A percentile compares a stretch with the other conserved stretches of the same genome.
phyloP scores from a whole-genome alignment of 2,113 vertebrate genomes.

The Dicaeum eximium region DNA sequence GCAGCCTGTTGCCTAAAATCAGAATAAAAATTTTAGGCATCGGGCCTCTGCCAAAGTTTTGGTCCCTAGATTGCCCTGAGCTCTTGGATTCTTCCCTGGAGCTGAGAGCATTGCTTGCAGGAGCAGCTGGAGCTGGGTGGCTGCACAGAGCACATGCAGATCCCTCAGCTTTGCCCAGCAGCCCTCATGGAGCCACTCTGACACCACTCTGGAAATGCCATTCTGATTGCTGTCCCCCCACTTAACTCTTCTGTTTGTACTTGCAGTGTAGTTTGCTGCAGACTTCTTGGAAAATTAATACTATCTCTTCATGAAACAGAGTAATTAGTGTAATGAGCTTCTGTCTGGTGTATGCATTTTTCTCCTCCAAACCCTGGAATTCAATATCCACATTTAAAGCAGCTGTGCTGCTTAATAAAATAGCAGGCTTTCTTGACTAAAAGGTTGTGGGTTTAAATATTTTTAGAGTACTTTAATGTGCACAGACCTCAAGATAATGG shows the following conservation, averaged over 20 bases:
- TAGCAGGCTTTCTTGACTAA: neutral
- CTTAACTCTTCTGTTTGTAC: neutral
- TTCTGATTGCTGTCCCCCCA: neutral
- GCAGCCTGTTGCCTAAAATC: neutral
- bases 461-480: neutral
- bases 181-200: neutral
- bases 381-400: neutral
- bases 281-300: neutral
- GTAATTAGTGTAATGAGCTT: slow-evolving; percentile 11
- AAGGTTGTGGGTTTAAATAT: neutral
- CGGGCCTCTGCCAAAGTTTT: neutral
- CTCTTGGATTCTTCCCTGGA: neutral
- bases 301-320: neutral
- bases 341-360: neutral
- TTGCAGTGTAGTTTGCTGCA: neutral
- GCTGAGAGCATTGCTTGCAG: neutral
- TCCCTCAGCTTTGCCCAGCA: too few relatives aligned
- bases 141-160: neutral
- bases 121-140: neutral
- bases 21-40: neutral
- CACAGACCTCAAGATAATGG: neutral
- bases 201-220: neutral
- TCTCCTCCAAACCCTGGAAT: neutral
- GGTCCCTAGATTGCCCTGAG: fast-evolving
- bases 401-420: neutral